phyloP scores from a whole-genome alignment of 2,113 vertebrate species.

The Esox niger region DNA sequence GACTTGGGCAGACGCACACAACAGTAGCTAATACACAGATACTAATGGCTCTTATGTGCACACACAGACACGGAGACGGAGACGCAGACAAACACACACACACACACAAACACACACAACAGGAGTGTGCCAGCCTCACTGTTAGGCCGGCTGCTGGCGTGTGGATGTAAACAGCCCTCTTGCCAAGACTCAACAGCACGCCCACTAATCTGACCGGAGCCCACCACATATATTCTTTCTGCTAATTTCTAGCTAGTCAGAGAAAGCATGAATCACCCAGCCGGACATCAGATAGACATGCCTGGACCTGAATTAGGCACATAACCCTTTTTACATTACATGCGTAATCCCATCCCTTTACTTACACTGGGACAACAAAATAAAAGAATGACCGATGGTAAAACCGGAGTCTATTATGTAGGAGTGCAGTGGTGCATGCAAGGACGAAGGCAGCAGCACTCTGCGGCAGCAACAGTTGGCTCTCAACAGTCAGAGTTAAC shows the following conservation, averaged over 20 bases:
- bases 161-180: slow-evolving; percentile 15
- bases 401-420: slow-evolving; percentile 10
- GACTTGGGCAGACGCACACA: slow-evolving; percentile 8
- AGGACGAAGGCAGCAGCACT: slow-evolving; percentile 19
- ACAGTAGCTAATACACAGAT: not conserved
- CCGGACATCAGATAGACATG: too few relatives aligned
- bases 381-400: not conserved
- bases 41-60: not conserved
- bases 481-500: slow-evolving; percentile 55
- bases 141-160: not conserved
- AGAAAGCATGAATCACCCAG: slow-evolving; percentile 43
- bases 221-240: not conserved
- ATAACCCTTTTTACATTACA: not conserved
- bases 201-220: slow-evolving; percentile 18
- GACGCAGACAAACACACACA: not conserved
- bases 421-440: not conserved
- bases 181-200: not conserved
- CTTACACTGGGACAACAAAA: not conserved
- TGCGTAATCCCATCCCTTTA: not conserved
- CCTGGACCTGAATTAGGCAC: too few relatives aligned
- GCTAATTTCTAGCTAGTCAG: slow-evolving; percentile 9
- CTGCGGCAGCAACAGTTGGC: slow-evolving; percentile 70
- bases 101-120: not conserved
- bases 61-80: slow-evolving; percentile 10
- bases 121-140: slow-evolving; percentile 15